Conservation (phyloP, 2,888 invertebrate genomes). For the Chrysolina americana region DNA sequence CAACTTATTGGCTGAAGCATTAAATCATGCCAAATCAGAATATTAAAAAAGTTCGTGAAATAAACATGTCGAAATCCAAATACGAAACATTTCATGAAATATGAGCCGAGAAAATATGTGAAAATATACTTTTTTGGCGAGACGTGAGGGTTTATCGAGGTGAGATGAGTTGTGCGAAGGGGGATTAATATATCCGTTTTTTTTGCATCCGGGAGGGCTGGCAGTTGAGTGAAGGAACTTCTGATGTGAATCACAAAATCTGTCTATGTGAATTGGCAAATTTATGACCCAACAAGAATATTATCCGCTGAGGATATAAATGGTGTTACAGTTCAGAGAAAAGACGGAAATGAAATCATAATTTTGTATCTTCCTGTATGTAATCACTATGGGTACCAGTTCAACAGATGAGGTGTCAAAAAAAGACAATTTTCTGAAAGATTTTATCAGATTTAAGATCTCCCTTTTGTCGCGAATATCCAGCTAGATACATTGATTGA, state of each 20-base stretch:
- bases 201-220: background rate
- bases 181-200: conserved; percentile 2
- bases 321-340: too few relatives aligned
- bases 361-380: too few relatives aligned
- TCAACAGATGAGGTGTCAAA: too few relatives aligned
- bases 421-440: too few relatives aligned
- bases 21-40: conserved; percentile 54
- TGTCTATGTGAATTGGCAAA: too few relatives aligned
- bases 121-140: background rate
- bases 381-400: too few relatives aligned
- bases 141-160: conserved; percentile 2
- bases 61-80: conserved; percentile 32
- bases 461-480: too few relatives aligned
- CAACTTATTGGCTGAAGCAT: conserved; percentile 40
- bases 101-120: conserved; percentile 17
- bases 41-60: conserved; percentile 52
- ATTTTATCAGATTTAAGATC: too few relatives aligned
- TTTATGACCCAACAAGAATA: too few relatives aligned
- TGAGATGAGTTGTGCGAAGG: conserved; percentile 12
- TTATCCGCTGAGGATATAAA: too few relatives aligned
- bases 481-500: too few relatives aligned
- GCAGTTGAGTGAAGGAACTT: background rate
- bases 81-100: conserved; percentile 25
- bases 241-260: background rate
- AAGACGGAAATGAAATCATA: too few relatives aligned